These are phyloP conservation scores for Xanthostigma xanthostigma DNA, from an alignment of 2,888 invertebrate species.

Conservation along the genomic window DNA sequence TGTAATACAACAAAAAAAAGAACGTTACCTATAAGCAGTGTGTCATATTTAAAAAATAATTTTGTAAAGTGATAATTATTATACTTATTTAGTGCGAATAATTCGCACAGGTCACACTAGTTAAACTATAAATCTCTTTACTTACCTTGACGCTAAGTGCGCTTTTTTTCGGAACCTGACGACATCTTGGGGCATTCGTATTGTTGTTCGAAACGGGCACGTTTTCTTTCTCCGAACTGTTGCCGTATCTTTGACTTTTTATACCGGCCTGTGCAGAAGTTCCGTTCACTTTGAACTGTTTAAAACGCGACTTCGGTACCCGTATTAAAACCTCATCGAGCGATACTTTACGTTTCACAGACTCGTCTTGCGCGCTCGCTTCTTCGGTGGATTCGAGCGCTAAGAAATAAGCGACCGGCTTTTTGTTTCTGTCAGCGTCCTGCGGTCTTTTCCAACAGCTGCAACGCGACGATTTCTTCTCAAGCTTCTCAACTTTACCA, in stretches of 20 bases:
- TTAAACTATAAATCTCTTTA: background rate
- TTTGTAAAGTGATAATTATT: no score
- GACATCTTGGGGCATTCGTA: background rate
- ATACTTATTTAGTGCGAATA: no score
- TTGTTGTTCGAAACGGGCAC: conserved; percentile 5
- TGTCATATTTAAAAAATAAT: no score
- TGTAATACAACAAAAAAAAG: no score
- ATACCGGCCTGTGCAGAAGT: no score
- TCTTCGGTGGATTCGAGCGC: conserved; percentile 12
- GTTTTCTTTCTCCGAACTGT: conserved; percentile 1
- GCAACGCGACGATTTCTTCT: background rate
- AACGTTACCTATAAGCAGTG: no score
- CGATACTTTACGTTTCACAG: conserved; percentile 3
- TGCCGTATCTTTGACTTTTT: conserved; percentile 4
- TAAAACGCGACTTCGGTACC: background rate
- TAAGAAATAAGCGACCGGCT: conserved; percentile 14
- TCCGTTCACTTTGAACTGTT: no score
- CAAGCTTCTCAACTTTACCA: no score
- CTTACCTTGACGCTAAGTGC: conserved; percentile 3
- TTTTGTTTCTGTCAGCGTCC: conserved; percentile 2
- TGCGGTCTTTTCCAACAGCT: background rate
- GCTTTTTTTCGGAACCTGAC: conserved; percentile 2
- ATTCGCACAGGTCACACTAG: no score
- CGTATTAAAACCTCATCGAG: conserved; percentile 10
- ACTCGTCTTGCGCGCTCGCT: conserved; percentile 7